These are phyloP conservation scores for Pectinophora gossypiella DNA, from an alignment of 1,140 invertebrate species.

Conservation along the genomic window DNA sequence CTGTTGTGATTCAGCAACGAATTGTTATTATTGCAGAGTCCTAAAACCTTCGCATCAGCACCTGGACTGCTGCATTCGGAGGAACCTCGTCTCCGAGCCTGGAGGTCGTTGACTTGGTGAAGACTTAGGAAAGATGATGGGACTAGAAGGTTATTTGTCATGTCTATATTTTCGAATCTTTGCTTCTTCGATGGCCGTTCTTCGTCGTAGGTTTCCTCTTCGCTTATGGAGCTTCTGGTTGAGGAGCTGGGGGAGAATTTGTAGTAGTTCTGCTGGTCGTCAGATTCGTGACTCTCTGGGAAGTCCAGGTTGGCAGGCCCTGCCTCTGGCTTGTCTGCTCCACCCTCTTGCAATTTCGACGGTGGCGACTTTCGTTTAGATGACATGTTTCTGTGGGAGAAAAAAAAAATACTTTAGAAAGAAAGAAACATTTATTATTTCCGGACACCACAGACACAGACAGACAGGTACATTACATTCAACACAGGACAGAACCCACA, in stretches of 20 bases:
- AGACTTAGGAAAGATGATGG: slow-evolving; percentile 71
- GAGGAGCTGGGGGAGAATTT: slow-evolving; percentile 78
- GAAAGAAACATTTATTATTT: no score
- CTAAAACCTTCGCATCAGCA: slow-evolving; percentile 76
- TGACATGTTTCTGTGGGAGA: slow-evolving; percentile 88
- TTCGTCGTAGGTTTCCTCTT: slow-evolving; percentile 77
- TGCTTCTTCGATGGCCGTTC: slow-evolving; percentile 74
- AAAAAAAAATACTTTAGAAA: slow-evolving; percentile 16
- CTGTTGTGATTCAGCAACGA: slow-evolving; percentile 71
- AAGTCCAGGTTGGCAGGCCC: slow-evolving; percentile 59
- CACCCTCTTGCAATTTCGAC: slow-evolving; percentile 91
- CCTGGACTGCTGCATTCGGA: slow-evolving; percentile 83
- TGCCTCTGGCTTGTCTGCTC: slow-evolving; percentile 73
- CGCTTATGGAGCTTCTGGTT: slow-evolving; percentile 76
- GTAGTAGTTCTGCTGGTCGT: slow-evolving; percentile 64
- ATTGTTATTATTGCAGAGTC: slow-evolving; percentile 73
- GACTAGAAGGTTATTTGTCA: slow-evolving; percentile 74
- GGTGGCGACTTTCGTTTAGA: slow-evolving; percentile 95
- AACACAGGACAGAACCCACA: no score
- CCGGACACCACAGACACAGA: no score
- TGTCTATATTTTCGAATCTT: slow-evolving; percentile 67
- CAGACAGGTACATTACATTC: no score
- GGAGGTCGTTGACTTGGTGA: slow-evolving; percentile 73
- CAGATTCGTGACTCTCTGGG: slow-evolving; percentile 60
- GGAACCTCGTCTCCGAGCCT: slow-evolving; percentile 74